A percentile compares a stretch with the other conserved stretches of the same genome.
Evolutionary conservation across 2,797 vertebrate genomes (phyloP).

Genomic region (Limosa lapponica): DNA sequence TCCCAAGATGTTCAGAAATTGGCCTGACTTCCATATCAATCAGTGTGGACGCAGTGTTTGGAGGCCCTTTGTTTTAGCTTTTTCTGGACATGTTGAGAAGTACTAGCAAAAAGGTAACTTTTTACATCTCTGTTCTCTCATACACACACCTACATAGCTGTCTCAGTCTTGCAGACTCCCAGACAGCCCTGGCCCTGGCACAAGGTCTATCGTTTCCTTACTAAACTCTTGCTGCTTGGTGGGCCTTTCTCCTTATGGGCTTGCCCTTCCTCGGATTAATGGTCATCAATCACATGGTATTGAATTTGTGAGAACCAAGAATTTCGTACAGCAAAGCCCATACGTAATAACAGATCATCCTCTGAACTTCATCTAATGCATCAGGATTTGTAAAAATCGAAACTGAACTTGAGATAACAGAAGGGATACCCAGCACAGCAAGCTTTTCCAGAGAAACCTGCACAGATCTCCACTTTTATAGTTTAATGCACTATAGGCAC

Average conservation of each 20-base stretch:
- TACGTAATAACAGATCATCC: neutral
- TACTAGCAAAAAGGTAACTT: neutral
- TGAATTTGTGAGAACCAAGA: neutral
- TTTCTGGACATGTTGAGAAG: neutral
- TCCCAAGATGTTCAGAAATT: neutral
- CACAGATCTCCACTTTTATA: neutral
- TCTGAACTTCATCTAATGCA: neutral
- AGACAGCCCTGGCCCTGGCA: neutral
- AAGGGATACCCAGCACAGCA: neutral
- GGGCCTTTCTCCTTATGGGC: neutral
- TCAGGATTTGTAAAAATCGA: constrained; percentile 6
- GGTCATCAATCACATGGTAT: neutral
- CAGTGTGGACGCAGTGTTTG: neutral
- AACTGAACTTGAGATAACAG: neutral
- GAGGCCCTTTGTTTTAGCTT: neutral
- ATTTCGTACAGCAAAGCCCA: neutral
- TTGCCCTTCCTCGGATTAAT: neutral
- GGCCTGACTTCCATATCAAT: neutral
- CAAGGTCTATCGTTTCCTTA: neutral
- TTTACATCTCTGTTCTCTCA: neutral
- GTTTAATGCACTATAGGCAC: neutral
- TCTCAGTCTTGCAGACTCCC: neutral
- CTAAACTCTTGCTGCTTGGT: neutral
- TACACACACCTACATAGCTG: neutral
- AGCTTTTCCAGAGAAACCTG: neutral